These are phyloP conservation scores for Vireo altiloquus DNA, from an alignment of 2,113 vertebrate species.

Conservation along the genomic window DNA sequence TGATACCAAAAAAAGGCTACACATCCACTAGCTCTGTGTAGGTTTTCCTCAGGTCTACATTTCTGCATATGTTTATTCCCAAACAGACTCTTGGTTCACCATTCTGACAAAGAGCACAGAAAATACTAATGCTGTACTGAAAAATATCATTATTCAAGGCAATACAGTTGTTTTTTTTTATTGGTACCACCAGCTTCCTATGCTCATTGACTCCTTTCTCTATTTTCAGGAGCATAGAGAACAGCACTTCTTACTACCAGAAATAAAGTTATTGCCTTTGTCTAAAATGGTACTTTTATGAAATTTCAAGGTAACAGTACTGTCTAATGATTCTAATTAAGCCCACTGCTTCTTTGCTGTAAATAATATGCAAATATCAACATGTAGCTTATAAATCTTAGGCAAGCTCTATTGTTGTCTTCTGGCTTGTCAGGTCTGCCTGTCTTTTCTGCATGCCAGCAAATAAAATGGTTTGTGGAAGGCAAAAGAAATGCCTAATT, in stretches of 20 bases:
- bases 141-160: background rate
- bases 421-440: background rate
- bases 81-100: background rate
- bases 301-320: background rate
- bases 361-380: background rate
- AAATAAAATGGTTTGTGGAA: background rate
- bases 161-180: background rate
- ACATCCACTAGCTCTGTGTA: accelerated
- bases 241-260: background rate
- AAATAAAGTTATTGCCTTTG: background rate
- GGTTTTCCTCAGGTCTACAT: background rate
- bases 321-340: background rate
- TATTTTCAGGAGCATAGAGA: background rate
- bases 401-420: background rate
- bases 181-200: background rate
- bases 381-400: background rate
- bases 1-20: background rate
- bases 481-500: background rate
- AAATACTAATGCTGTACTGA: background rate
- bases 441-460: background rate
- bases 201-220: background rate
- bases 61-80: background rate
- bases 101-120: background rate
- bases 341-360: background rate
- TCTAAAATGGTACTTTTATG: background rate